Base-by-base conservation (phyloP, 2,888 invertebrate genomes). In the Ligdia adustata region DNA sequence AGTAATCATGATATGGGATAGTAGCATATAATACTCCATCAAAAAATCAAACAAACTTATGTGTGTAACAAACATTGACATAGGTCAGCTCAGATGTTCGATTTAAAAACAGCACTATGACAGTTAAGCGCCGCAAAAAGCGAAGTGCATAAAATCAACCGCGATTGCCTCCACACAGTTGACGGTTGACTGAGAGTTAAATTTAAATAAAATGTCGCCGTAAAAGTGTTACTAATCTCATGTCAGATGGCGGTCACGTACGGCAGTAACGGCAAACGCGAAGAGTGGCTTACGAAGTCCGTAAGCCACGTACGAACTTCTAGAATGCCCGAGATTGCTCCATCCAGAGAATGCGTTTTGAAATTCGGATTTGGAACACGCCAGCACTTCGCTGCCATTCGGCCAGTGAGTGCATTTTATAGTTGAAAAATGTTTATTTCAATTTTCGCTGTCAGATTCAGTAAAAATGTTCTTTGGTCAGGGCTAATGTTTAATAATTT, bases 231-330 rank as follows among this genome's bases (percentile, higher is more conserved):
- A 62, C 68, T 74, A 72, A 72, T 75, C 64, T 64, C 52, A 69
- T 76, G 67, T 55, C 43, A 69, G 44, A 86, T 77, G 79, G 65
- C 71, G 74, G 69, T 72, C 88, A 88, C 88, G 88, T 86, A 62
- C 64, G 45, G 50, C 64, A 64, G 73, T 82, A 83, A 81, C 72
- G 76, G 65, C 65, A 56, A 55, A 56, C 66, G 61, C 52, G 60
- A 58, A 56, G 57, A 57, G 65, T 57, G 59, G 50, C 59, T 55
- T 43, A 16, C 51, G 46, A 43, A 52, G 57, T 58, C 41, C 55
- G 68, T 66, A 69, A 70, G 73, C 76, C 76, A 75, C 79, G 75
- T 66, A 60, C 57, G 42, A 14, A 45, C 18, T 15, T 32, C 38
- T 47, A 53, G 48, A 34, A 42, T 40, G 41, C 55, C 26, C 37